A percentile compares a stretch with the other conserved stretches of the same genome.
These are phyloP conservation scores for Eptatretus atami DNA, from an alignment of 2,797 vertebrate species.

Conservation along the genomic window DNA sequence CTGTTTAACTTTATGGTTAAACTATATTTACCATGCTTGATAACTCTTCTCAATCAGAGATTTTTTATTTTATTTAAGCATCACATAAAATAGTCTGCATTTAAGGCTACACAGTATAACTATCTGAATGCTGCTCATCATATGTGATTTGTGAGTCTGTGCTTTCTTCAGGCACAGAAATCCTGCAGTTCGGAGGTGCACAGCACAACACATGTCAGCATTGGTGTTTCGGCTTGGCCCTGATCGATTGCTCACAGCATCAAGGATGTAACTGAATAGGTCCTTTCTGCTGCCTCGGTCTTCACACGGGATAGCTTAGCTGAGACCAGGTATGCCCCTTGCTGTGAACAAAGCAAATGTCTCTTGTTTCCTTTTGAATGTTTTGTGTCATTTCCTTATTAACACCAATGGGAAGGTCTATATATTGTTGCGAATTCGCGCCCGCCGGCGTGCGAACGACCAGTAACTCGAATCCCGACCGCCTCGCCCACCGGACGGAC, in stretches of 20 bases:
- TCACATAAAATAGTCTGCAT: not conserved
- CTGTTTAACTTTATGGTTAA: no score
- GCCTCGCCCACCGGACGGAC: no score
- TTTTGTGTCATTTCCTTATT: no score
- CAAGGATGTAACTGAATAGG: constrained; percentile 28
- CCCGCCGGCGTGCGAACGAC: no score
- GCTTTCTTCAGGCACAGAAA: constrained; percentile 31
- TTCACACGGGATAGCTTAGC: constrained; percentile 54
- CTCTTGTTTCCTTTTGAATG: not conserved
- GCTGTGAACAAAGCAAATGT: not conserved
- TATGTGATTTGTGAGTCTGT: not conserved
- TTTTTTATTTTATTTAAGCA: no score
- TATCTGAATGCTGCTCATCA: not conserved
- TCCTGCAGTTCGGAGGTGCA: constrained; percentile 35
- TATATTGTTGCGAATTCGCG: no score
- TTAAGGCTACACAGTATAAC: constrained; percentile 5
- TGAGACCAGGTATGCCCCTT: constrained; percentile 34
- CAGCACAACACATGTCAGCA: constrained; percentile 36
- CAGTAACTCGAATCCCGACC: no score
- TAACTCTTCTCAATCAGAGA: no score
- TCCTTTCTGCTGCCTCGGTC: constrained; percentile 32
- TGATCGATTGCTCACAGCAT: constrained; percentile 25
- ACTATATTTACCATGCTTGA: no score
- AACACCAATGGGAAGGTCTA: no score
- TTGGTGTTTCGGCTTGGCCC: constrained; percentile 34